Evolutionary conservation across 2,888 invertebrate genomes (phyloP).

Genomic region (Athalia circularis): DNA sequence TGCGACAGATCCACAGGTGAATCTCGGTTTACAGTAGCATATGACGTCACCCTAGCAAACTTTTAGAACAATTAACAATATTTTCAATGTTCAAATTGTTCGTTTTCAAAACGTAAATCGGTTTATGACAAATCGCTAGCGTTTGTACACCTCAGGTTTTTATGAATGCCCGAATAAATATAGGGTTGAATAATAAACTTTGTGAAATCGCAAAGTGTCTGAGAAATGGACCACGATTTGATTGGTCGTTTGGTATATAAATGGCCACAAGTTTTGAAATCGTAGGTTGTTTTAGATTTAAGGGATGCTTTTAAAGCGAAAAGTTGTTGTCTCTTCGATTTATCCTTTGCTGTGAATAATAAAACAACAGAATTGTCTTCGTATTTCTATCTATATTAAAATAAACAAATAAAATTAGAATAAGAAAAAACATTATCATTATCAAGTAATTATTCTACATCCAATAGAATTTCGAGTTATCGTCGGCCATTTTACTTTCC

Average conservation of each 20-base stretch:
- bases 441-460: conserved; percentile 49
- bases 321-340: too few relatives aligned
- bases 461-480: conserved; percentile 52
- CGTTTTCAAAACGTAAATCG: not conserved
- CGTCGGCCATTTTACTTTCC: conserved; percentile 66
- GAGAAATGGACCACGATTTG: conserved; percentile 38
- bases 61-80: not conserved
- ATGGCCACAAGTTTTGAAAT: conserved; percentile 40
- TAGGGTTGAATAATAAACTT: too few relatives aligned
- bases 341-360: not conserved
- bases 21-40: conserved; percentile 55
- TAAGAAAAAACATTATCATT: conserved; percentile 48
- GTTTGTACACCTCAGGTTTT: too few relatives aligned
- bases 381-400: not conserved
- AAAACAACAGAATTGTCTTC: not conserved
- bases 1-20: conserved; percentile 50
- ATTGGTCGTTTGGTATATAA: conserved; percentile 36
- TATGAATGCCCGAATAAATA: too few relatives aligned
- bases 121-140: not conserved
- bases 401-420: not conserved
- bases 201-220: conserved; percentile 23
- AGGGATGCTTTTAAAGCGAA: too few relatives aligned
- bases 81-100: not conserved
- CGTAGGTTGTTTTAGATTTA: not conserved
- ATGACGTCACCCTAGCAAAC: conserved; percentile 56